A percentile compares a stretch with the other conserved stretches of the same genome.
Evolutionary conservation across 2,888 invertebrate species (phyloP).

Genomic region (Eumerus sabulonum): DNA sequence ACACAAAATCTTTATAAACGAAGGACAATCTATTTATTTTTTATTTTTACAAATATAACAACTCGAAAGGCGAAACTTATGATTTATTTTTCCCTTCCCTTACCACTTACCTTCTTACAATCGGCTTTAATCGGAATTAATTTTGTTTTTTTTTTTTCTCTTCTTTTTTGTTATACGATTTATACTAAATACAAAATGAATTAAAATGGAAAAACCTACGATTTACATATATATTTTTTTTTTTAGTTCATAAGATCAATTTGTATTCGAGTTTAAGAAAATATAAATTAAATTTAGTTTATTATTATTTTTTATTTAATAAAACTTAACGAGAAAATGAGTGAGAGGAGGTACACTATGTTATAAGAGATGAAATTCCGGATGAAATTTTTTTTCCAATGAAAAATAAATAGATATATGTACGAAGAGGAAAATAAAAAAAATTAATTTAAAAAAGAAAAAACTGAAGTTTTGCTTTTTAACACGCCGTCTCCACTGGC

Average conservation of each 20-base stretch:
- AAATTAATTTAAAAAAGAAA: slow-evolving; percentile 30
- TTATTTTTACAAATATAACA: slow-evolving; percentile 16
- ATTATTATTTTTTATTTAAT: slow-evolving; percentile 38
- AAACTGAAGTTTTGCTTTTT: slow-evolving; percentile 17
- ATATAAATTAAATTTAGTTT: slow-evolving; percentile 35
- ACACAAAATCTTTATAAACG: slow-evolving; percentile 11
- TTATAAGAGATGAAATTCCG: no score
- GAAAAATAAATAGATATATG: no score
- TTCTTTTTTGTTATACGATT: slow-evolving; percentile 19
- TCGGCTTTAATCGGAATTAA: slow-evolving; percentile 63
- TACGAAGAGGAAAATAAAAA: slow-evolving; percentile 9
- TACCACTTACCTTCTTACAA: slow-evolving; percentile 21
- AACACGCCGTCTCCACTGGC: no score
- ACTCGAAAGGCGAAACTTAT: slow-evolving; percentile 24
- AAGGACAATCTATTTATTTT: slow-evolving; percentile 62
- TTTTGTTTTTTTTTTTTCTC: not conserved
- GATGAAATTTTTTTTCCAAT: no score
- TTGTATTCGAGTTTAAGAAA: slow-evolving; percentile 44
- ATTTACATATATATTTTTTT: slow-evolving; percentile 27
- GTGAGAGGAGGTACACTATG: slow-evolving; percentile 27
- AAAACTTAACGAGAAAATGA: slow-evolving; percentile 27
- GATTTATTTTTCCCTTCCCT: slow-evolving; percentile 32
- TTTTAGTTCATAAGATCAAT: slow-evolving; percentile 18
- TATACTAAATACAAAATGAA: slow-evolving; percentile 12
- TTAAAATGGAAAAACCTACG: slow-evolving; percentile 15